These are phyloP conservation scores for Bos javanicus DNA, from an alignment of 2,113 vertebrate species.

Conservation along the genomic window DNA sequence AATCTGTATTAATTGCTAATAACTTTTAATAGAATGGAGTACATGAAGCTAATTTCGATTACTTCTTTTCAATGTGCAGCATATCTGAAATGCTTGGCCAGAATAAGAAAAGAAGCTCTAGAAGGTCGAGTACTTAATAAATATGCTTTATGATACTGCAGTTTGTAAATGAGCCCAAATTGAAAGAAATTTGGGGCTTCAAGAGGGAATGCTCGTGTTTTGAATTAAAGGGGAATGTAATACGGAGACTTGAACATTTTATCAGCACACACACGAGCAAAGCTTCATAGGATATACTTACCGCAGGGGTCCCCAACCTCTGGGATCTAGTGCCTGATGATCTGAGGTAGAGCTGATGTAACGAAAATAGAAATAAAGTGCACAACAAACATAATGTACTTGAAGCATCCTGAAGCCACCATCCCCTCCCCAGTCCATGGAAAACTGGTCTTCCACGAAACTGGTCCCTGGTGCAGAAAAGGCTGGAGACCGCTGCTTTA, in stretches of 20 bases:
- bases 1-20: slow-evolving; percentile 77
- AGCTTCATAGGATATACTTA: background rate
- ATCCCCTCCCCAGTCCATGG: background rate
- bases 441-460: background rate
- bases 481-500: background rate
- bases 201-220: slow-evolving; percentile 37
- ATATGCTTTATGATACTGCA: slow-evolving; percentile 35
- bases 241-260: slow-evolving; percentile 18
- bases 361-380: background rate
- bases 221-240: slow-evolving; percentile 35
- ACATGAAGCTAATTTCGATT: slow-evolving; percentile 71
- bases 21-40: slow-evolving; percentile 76
- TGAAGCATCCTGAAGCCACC: background rate
- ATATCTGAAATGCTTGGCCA: background rate
- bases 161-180: slow-evolving; percentile 46
- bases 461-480: background rate
- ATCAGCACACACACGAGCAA: background rate
- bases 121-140: slow-evolving; percentile 30
- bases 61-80: slow-evolving; percentile 55
- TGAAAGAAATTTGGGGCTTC: slow-evolving; percentile 26
- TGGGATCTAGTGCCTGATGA: background rate
- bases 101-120: slow-evolving; percentile 43
- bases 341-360: background rate
- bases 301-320: background rate
- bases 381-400: background rate